A percentile compares a stretch with the other conserved stretches of the same genome.
These are phyloP conservation scores for Torymus aiolomorphi DNA, from an alignment of 2,888 invertebrate genomes.

Conservation along the genomic window DNA sequence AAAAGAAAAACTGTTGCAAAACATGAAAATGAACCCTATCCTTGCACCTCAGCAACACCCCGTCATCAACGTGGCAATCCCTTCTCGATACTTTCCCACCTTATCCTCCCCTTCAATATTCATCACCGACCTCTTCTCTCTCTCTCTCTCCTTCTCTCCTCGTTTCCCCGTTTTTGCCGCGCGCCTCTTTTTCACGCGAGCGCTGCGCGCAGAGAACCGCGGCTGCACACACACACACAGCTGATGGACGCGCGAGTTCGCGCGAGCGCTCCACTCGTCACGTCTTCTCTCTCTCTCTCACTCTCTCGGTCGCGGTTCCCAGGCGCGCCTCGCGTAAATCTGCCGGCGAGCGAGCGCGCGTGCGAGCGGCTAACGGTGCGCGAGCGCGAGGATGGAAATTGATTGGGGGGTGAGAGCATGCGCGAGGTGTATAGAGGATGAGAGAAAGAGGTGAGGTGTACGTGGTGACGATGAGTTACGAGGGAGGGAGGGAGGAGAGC, in stretches of 20 bases:
- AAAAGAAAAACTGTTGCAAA: too few relatives aligned
- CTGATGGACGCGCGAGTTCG: slow-evolving; percentile 47
- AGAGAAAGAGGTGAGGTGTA: not conserved
- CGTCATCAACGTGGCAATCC: too few relatives aligned
- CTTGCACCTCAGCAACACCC: too few relatives aligned
- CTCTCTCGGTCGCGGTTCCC: slow-evolving; percentile 31
- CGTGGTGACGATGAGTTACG: slow-evolving; percentile 22
- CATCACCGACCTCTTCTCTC: not conserved
- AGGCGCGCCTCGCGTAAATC: slow-evolving; percentile 54
- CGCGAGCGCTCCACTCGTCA: slow-evolving; percentile 21
- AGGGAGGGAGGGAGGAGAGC: not conserved
- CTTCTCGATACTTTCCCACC: slow-evolving; percentile 35
- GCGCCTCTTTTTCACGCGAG: slow-evolving; percentile 19
- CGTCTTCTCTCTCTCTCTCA: too few relatives aligned
- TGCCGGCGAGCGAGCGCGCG: slow-evolving; percentile 11
- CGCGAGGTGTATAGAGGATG: slow-evolving; percentile 6
- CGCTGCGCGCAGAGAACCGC: not conserved
- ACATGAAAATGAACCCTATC: too few relatives aligned
- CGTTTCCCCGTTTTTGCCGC: not conserved
- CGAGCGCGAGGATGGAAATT: slow-evolving; percentile 39
- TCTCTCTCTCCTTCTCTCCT: not conserved
- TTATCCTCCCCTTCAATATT: not conserved
- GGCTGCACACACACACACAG: not conserved
- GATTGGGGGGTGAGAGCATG: slow-evolving; percentile 29
- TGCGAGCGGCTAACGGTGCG: slow-evolving; percentile 31